Conservation (phyloP, 2,888 invertebrate species). For the Callyntrura guangdongensis region DNA sequence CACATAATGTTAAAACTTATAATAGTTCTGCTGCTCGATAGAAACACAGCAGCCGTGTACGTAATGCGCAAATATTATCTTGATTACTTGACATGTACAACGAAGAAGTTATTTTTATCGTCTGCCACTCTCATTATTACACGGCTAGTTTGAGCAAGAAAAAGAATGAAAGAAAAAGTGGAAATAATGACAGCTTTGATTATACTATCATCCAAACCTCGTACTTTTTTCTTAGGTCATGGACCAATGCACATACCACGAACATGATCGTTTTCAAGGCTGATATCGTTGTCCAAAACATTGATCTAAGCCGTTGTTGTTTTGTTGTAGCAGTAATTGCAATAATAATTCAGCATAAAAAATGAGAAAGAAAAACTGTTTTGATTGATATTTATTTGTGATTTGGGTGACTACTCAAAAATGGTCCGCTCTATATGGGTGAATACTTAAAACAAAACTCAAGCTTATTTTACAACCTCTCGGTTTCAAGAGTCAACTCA, state of each 20-base stretch:
- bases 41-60: not conserved
- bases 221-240: constrained; percentile 66
- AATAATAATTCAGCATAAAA: constrained; percentile 32
- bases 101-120: constrained; percentile 23
- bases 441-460: not conserved
- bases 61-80: constrained; percentile 23
- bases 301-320: not conserved
- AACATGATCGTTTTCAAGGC: constrained; percentile 1
- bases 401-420: constrained; percentile 57
- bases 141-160: constrained; percentile 17
- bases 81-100: constrained; percentile 67
- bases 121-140: not conserved
- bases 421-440: constrained; percentile 53
- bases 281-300: not conserved
- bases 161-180: constrained; percentile 41
- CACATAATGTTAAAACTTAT: too few relatives aligned
- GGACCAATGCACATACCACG: constrained; percentile 59
- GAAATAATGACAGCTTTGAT: constrained; percentile 41
- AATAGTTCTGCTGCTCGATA: not conserved
- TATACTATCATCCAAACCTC: constrained; percentile 66
- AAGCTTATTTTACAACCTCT: not conserved
- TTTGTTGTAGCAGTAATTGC: constrained; percentile 47
- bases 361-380: constrained; percentile 44
- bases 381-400: constrained; percentile 42
- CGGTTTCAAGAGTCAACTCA: too few relatives aligned